A percentile compares a stretch with the other conserved stretches of the same genome.
Evolutionary conservation across 2,888 invertebrate genomes (phyloP).

Genomic region (Drosophila quinaria): DNA sequence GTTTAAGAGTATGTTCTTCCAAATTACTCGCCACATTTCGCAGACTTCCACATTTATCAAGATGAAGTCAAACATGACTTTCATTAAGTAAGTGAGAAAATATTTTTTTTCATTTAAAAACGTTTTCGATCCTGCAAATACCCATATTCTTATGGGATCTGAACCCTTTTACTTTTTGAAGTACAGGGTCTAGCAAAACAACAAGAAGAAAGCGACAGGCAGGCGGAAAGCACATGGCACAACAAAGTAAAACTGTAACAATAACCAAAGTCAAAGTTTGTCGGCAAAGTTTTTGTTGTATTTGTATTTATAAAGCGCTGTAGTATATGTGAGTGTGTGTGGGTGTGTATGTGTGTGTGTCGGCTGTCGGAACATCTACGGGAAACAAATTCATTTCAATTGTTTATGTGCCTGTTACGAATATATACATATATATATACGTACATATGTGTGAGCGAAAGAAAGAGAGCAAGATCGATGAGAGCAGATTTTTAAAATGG

Average conservation of each 20-base stretch:
- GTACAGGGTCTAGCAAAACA: conserved; percentile 18
- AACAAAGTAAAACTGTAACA: conserved; percentile 80
- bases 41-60: too few species aligned
- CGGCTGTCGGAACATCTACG: conserved; percentile 59
- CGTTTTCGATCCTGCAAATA: too few species aligned
- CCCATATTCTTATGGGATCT: too few species aligned
- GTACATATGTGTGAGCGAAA: conserved; percentile 2
- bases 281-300: conserved; percentile 71
- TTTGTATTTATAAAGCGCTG: conserved; percentile 35
- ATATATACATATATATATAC: conserved; percentile 3
- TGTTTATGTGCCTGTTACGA: conserved; percentile 56
- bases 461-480: conserved; percentile 25
- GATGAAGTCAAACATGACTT: too few species aligned
- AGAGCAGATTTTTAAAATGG: conserved; percentile 32
- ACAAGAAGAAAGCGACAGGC: conserved; percentile 26
- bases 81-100: too few species aligned
- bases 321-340: conserved; percentile 20
- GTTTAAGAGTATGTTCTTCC: too few species aligned
- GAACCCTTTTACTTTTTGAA: not conserved
- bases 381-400: conserved; percentile 80
- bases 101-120: too few species aligned
- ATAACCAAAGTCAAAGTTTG: conserved; percentile 82
- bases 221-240: conserved; percentile 57
- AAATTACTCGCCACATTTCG: too few species aligned
- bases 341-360: conserved; percentile 26